These are phyloP conservation scores for Heliconius congener DNA, from an alignment of 1,140 invertebrate species.

Conservation along the genomic window DNA sequence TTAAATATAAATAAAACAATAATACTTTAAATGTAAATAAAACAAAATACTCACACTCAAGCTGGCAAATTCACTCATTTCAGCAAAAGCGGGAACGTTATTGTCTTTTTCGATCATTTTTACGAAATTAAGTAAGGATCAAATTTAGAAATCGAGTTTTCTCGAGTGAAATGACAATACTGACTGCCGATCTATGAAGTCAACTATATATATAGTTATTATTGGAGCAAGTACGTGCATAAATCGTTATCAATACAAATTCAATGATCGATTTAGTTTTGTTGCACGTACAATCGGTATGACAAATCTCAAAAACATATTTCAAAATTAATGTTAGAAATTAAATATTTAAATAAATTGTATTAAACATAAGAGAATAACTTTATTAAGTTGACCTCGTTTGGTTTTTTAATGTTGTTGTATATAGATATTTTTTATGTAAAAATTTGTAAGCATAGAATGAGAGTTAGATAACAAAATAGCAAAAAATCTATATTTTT, in stretches of 20 bases:
- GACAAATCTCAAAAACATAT: not conserved
- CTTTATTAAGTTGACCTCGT: too few species aligned
- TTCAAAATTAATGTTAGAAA: not conserved
- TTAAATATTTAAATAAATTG: not conserved
- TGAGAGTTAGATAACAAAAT: too few species aligned
- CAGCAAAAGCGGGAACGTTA: constrained; percentile 47
- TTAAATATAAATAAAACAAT: too few species aligned
- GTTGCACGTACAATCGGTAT: not conserved
- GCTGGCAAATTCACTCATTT: constrained; percentile 54
- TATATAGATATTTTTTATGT: too few species aligned
- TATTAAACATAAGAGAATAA: too few species aligned
- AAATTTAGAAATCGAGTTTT: constrained; percentile 15
- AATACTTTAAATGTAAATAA: constrained; percentile 1
- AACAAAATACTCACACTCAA: constrained; percentile 47
- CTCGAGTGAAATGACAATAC: constrained; percentile 17
- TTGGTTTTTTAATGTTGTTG: too few species aligned
- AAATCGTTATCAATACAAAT: constrained; percentile 23
- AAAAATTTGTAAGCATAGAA: too few species aligned
- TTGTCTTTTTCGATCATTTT: constrained; percentile 31
- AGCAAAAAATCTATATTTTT: too few species aligned
- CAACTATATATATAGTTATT: constrained; percentile 20
- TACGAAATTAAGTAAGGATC: not conserved
- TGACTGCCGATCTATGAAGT: constrained; percentile 6
- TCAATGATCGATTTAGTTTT: constrained; percentile 16
- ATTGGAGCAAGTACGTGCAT: constrained; percentile 19